Percentiles rank a stretch among this genome's conserved stretches.
Evolutionary conservation across 2,888 invertebrate genomes (phyloP).

Genomic region (Monochamus alternatus): DNA sequence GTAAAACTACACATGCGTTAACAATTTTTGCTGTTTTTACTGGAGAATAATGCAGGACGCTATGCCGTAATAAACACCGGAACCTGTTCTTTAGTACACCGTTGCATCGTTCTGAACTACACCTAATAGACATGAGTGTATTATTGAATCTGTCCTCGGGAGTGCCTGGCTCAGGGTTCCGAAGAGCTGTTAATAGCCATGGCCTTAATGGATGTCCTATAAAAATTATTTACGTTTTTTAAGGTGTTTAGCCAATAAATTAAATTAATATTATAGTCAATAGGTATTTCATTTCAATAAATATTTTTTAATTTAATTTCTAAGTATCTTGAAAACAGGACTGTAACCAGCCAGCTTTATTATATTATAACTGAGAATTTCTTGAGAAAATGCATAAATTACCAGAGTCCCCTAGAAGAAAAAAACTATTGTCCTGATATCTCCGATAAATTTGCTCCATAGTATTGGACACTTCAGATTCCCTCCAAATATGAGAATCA

Average conservation of each 20-base stretch:
- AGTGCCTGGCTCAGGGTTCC: not conserved
- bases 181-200: slow-evolving; percentile 1
- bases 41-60: slow-evolving; percentile 9
- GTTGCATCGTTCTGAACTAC: slow-evolving; percentile 19
- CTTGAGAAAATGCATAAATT: not conserved
- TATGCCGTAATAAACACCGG: slow-evolving; percentile 16
- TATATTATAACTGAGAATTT: too few species aligned
- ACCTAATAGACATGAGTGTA: not conserved
- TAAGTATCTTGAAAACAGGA: too few species aligned
- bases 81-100: slow-evolving; percentile 15
- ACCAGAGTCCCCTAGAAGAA: not conserved
- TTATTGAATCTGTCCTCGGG: not conserved
- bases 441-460: not conserved
- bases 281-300: not conserved
- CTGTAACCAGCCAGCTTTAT: too few species aligned
- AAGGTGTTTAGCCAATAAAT: not conserved
- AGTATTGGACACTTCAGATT: not conserved
- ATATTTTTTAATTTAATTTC: too few species aligned
- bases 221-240: not conserved
- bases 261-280: not conserved
- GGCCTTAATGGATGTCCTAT: slow-evolving; percentile 6
- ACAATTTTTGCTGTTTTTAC: slow-evolving; percentile 4
- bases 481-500: not conserved
- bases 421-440: not conserved
- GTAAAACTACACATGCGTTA: too few species aligned